A percentile compares a stretch with the other conserved stretches of the same genome.
These are phyloP conservation scores for Caenorhabditis macrosperma DNA, from an alignment of 2,888 invertebrate species.

Conservation along the genomic window DNA sequence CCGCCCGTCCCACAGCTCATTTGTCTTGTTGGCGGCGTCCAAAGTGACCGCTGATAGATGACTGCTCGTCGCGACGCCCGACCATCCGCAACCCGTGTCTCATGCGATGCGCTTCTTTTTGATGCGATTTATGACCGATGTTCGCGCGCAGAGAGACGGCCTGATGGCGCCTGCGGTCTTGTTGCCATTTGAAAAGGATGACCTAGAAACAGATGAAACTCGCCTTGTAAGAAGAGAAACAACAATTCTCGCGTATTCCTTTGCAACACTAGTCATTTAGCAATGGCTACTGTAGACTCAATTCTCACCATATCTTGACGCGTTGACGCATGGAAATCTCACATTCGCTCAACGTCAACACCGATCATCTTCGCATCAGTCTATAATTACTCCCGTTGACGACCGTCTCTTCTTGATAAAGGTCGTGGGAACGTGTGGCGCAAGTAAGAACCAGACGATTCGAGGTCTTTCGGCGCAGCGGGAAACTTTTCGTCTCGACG, in stretches of 20 bases:
- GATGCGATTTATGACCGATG: constrained; percentile 42
- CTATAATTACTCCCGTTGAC: constrained; percentile 18
- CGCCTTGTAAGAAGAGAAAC: no score
- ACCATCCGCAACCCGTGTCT: background rate
- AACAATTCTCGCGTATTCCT: no score
- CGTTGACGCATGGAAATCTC: background rate
- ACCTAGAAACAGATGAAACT: background rate
- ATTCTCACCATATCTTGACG: background rate
- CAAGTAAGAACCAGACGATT: background rate
- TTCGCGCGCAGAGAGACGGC: constrained; percentile 9
- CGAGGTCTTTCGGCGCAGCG: constrained; percentile 7
- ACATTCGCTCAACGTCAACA: background rate
- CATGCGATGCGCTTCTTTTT: constrained; percentile 39
- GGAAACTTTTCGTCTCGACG: background rate
- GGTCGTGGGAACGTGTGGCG: constrained; percentile 15
- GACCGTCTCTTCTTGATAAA: constrained; percentile 12
- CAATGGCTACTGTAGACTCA: no score
- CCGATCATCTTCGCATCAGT: constrained; percentile 18
- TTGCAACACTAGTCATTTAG: no score
- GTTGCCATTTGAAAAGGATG: constrained; percentile 1
- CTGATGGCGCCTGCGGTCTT: constrained; percentile 4
- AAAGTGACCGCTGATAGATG: constrained; percentile 26
- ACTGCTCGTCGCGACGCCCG: background rate
- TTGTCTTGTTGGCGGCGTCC: constrained; percentile 22
- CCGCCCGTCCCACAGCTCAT: constrained; percentile 13